Percentiles rank a stretch among this genome's conserved stretches.
These are phyloP conservation scores for Propithecus perrieri DNA, from an alignment of 2,797 vertebrate genomes.

Conservation along the genomic window DNA sequence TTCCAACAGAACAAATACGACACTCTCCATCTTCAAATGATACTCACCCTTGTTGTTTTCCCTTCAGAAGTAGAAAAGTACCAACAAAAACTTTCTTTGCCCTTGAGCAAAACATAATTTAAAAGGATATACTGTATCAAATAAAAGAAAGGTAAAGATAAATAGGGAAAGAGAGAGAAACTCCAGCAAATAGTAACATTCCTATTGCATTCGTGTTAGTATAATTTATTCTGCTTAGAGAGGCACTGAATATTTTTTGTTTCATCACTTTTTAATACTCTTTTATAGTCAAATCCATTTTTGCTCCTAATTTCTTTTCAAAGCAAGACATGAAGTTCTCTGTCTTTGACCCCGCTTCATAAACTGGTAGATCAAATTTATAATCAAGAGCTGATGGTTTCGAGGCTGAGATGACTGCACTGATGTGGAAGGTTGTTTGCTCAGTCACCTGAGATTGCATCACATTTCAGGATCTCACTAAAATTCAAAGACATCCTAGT, in stretches of 20 bases:
- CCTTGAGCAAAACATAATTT: conserved; percentile 17
- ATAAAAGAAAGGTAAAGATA: neutral
- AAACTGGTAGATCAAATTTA: conserved; percentile 5
- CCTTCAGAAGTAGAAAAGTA: neutral
- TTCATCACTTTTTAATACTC: neutral
- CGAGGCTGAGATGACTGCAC: neutral
- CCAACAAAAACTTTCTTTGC: neutral
- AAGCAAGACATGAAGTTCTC: neutral
- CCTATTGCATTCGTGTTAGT: neutral
- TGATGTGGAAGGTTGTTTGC: neutral
- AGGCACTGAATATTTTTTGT: neutral
- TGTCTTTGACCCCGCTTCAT: neutral
- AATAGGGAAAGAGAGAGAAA: neutral
- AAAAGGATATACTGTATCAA: neutral
- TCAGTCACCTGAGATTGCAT: neutral
- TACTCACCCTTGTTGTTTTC: neutral
- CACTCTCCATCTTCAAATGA: conserved; percentile 37
- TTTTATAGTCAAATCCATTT: neutral
- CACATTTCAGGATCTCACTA: neutral
- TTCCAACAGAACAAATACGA: conserved; percentile 30
- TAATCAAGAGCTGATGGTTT: neutral
- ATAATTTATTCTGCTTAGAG: neutral
- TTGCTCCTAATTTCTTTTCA: neutral
- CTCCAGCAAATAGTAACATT: neutral
- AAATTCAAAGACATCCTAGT: conserved; percentile 11